These are phyloP conservation scores for Eupithecia subumbrata DNA, from an alignment of 2,888 invertebrate genomes.

Conservation along the genomic window DNA sequence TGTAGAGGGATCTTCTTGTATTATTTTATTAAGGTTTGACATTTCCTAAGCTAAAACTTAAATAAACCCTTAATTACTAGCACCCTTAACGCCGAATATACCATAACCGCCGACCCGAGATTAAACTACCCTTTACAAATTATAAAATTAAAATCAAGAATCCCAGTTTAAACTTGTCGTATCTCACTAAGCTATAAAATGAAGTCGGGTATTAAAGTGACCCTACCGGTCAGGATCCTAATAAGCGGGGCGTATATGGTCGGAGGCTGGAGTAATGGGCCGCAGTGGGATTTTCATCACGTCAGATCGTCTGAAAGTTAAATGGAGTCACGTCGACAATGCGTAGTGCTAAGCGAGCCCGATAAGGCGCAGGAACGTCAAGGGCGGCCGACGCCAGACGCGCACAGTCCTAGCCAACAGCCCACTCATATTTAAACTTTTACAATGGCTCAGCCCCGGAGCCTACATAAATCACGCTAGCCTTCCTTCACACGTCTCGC, in stretches of 20 bases:
- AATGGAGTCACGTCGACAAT: slow-evolving; percentile 58
- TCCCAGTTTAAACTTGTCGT: slow-evolving; percentile 42
- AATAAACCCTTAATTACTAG: slow-evolving; percentile 25
- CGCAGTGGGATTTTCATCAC: slow-evolving; percentile 50
- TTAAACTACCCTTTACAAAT: slow-evolving; percentile 40
- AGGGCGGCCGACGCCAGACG: slow-evolving; percentile 27
- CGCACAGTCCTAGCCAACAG: slow-evolving; percentile 43
- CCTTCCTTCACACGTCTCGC: slow-evolving; percentile 76
- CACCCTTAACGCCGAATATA: slow-evolving; percentile 17
- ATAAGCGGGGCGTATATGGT: slow-evolving; percentile 47
- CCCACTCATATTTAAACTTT: slow-evolving; percentile 76
- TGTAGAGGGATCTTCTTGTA: background rate
- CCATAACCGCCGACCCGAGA: slow-evolving; percentile 29
- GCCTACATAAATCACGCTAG: slow-evolving; percentile 73
- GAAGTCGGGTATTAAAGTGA: slow-evolving; percentile 45
- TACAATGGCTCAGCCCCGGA: slow-evolving; percentile 66
- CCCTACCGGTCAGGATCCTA: slow-evolving; percentile 46
- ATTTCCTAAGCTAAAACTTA: slow-evolving; percentile 16
- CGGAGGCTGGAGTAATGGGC: slow-evolving; percentile 42
- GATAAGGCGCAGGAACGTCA: slow-evolving; percentile 36
- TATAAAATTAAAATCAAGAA: slow-evolving; percentile 45
- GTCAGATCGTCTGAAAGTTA: slow-evolving; percentile 55
- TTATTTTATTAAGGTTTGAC: slow-evolving; percentile 8
- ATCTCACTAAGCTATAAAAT: slow-evolving; percentile 40
- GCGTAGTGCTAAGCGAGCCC: slow-evolving; percentile 41